Evolutionary conservation across 2,113 vertebrate species (phyloP), one percentile per base, ranked within the genome.

Genomic region (Alouatta palliata): DNA sequence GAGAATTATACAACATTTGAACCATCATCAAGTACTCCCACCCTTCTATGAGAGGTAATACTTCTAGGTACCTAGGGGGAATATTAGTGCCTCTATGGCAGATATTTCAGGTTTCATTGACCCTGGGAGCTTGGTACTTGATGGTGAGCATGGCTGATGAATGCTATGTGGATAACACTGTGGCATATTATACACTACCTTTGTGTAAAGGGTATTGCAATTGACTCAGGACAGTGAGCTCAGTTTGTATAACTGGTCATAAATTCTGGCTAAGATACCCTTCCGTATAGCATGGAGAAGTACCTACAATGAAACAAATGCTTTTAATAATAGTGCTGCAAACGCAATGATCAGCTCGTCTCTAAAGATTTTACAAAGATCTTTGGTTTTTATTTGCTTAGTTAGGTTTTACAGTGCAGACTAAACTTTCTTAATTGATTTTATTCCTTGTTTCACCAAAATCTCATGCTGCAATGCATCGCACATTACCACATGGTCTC

Each of bases 361-460:
- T 82, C 90, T 3, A 35, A 95, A 87, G 85, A 66, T 68, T 94
- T 95, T 94, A 75, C 54, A 66, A 80, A 90, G n/a, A 97, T 90
- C n/a, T 87, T 75, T 20, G 6, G 45, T 37, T 80, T 97, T 86
- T 79, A 93, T 97, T 94, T 97, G 90, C 92, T 96, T 85, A n/a
- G 58, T 92, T 94, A 88, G 64, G 47, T 92, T 96, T 96, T 96
- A 85, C 35, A 94, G 47, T 35, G 92, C 98, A 95, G 49, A 43
- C 37, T 91, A 82, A 93, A 97, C 93, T 97, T 98, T 90, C 94
- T 86, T 97, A 98, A 98, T 98, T 97, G 96, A 96, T 86, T 98
- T 95, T 95, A 82, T 97, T 96, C 84, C 97, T 97, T 94, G n/a
- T 97, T 96, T 97, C 82, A 87, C 84, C 58, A 56, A 86, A 94